phyloP scores from a whole-genome alignment of 2,888 invertebrate genomes.

The Hyposoter dolosus region DNA sequence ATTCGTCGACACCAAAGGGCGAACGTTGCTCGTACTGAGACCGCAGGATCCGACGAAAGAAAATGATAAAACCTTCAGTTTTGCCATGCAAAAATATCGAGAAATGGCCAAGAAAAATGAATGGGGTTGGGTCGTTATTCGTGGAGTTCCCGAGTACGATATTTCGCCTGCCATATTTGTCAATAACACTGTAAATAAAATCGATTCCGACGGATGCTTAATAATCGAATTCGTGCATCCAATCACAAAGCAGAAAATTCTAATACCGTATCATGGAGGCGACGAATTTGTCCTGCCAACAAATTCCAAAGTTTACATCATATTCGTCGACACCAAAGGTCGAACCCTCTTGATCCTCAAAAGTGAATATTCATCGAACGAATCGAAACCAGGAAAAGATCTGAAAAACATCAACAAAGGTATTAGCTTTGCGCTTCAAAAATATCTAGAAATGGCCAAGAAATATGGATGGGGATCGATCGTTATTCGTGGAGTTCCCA shows the following conservation, averaged over 20 bases:
- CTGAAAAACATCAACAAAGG: not conserved
- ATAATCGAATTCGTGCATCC: conserved; percentile 13
- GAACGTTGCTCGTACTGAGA: not conserved
- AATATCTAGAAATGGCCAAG: not conserved
- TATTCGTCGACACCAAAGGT: conserved; percentile 9
- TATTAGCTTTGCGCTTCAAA: not conserved
- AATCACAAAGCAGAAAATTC: not conserved
- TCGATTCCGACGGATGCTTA: not conserved
- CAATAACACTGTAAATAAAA: not conserved
- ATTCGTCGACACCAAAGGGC: not conserved
- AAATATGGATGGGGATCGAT: conserved; percentile 22
- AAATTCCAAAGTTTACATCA: not conserved
- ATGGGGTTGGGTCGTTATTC: not conserved
- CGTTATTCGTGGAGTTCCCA: conserved; percentile 7
- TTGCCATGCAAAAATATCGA: not conserved
- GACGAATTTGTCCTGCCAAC: conserved; percentile 10
- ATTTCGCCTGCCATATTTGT: not conserved
- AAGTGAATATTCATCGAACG: not conserved
- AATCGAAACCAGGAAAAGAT: not conserved
- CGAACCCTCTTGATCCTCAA: conserved; percentile 1
- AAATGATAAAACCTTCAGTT: not conserved
- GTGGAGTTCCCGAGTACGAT: not conserved
- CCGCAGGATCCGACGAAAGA: not conserved
- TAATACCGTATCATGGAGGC: not conserved
- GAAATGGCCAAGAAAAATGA: not conserved